phyloP scores from a whole-genome alignment of 2,113 vertebrate genomes.

The Sterrhoptilus dennistouni region DNA sequence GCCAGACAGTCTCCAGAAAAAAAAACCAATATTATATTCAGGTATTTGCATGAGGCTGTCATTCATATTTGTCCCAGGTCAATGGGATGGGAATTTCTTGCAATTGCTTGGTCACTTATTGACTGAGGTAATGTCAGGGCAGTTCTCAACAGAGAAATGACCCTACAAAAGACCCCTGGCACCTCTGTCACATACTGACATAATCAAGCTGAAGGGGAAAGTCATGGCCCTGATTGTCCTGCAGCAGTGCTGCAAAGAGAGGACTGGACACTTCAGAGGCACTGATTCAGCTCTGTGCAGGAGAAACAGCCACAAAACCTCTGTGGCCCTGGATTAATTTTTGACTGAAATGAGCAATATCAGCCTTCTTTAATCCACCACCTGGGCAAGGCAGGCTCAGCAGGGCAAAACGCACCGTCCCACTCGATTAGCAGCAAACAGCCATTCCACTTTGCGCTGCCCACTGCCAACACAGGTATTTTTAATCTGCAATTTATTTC shows the following conservation, averaged over 20 bases:
- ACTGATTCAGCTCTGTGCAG: not conserved
- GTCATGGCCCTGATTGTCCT: accelerated
- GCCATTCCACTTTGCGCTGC: not conserved
- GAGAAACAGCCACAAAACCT: not conserved
- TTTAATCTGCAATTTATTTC: not conserved
- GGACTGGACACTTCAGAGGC: not conserved
- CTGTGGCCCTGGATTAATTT: not conserved
- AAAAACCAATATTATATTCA: not conserved
- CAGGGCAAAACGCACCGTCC: not conserved
- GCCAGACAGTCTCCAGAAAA: not conserved
- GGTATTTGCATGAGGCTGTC: not conserved
- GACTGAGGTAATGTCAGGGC: not conserved
- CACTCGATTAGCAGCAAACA: not conserved
- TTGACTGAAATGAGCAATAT: not conserved
- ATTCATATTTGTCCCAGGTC: not conserved
- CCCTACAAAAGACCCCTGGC: not conserved
- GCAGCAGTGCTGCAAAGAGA: not conserved
- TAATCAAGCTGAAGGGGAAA: not conserved
- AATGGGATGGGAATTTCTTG: not conserved
- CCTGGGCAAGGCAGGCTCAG: not conserved
- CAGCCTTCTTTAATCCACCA: not conserved
- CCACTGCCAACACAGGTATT: not conserved
- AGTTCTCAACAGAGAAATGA: not conserved
- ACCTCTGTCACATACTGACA: not conserved
- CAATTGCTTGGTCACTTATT: not conserved